Conservation (phyloP, 2,797 vertebrate species). For the Apogon hyalosoma region DNA sequence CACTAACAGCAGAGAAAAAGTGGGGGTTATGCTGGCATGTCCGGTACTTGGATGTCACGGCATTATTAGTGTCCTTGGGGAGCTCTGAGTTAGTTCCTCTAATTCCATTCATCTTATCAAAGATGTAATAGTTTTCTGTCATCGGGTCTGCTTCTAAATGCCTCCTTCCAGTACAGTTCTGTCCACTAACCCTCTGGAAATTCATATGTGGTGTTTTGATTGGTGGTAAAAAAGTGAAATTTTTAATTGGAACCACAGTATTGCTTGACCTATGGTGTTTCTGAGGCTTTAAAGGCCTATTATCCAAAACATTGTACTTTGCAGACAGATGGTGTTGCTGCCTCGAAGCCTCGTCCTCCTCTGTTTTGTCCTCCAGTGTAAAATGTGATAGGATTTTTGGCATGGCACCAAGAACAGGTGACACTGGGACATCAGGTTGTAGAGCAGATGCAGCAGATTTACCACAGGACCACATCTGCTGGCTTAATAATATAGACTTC, state of each 20-base stretch:
- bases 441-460: conserved; percentile 11
- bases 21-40: conserved; percentile 60
- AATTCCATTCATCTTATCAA: conserved; percentile 29
- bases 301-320: conserved; percentile 39
- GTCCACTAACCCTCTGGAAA: conserved; percentile 13
- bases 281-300: conserved; percentile 27
- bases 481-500: conserved; percentile 10
- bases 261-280: conserved; percentile 40
- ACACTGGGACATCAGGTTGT: conserved; percentile 32
- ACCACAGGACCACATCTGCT: conserved; percentile 21
- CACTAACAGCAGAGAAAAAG: conserved; percentile 44
- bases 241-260: conserved; percentile 66
- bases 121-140: conserved; percentile 15
- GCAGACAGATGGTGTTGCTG: conserved; percentile 11
- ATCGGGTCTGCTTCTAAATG: conserved; percentile 7
- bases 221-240: conserved; percentile 78
- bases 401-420: not conserved
- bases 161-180: conserved; percentile 26
- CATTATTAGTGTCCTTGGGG: not conserved
- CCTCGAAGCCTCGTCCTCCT: conserved; percentile 20
- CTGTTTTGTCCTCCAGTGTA: conserved; percentile 23
- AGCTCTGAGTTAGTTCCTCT: conserved; percentile 27
- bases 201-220: conserved; percentile 54
- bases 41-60: conserved; percentile 51
- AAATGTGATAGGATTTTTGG: conserved; percentile 28